phyloP scores from a whole-genome alignment of 2,113 vertebrate genomes.

The Rhadina sibilatrix region DNA sequence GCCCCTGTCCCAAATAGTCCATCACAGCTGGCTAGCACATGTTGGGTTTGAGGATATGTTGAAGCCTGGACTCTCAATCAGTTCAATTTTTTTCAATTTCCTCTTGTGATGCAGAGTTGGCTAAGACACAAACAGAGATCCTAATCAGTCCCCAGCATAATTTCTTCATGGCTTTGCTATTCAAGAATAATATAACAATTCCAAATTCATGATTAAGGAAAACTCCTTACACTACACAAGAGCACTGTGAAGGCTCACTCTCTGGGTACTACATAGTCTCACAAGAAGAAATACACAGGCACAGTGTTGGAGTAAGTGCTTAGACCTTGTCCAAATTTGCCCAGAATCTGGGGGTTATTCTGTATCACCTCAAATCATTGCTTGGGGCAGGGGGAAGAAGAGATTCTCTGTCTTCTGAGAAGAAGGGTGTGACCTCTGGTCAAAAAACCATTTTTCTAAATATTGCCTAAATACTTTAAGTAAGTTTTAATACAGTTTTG shows the following conservation, averaged over 20 bases:
- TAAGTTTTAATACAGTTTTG: background rate
- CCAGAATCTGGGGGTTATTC: background rate
- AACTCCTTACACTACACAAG: background rate
- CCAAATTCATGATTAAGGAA: background rate
- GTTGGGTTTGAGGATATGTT: background rate
- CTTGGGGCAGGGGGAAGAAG: background rate
- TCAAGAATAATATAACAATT: background rate
- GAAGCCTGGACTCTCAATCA: background rate
- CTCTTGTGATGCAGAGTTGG: background rate
- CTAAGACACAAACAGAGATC: background rate
- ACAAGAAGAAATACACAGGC: background rate
- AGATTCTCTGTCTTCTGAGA: background rate
- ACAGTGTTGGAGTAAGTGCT: background rate
- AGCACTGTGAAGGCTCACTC: background rate
- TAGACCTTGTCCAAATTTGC: background rate
- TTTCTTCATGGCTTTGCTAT: background rate
- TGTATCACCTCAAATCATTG: background rate
- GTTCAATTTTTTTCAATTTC: background rate
- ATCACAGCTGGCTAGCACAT: background rate
- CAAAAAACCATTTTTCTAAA: accelerated
- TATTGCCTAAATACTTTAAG: background rate
- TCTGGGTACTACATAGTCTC: background rate
- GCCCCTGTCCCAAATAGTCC: background rate
- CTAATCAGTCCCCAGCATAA: background rate
- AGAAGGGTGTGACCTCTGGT: background rate